phyloP scores from a whole-genome alignment of 2,113 vertebrate species.

The Delphinapterus leucas region DNA sequence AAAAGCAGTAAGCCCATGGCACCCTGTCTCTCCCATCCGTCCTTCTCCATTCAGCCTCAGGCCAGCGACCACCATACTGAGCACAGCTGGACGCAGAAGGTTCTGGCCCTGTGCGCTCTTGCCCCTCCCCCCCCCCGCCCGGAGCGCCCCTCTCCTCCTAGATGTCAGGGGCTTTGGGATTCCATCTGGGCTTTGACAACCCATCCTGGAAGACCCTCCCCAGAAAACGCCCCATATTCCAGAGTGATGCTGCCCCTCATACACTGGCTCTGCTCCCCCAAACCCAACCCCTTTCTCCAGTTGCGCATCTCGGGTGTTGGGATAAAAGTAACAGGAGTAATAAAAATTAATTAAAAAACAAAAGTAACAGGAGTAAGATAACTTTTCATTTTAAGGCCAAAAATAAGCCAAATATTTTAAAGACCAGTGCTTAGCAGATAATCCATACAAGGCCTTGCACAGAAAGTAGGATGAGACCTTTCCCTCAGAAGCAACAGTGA shows the following conservation, averaged over 20 bases:
- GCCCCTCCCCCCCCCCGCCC: fast-evolving
- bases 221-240: background rate
- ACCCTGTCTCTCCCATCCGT: background rate
- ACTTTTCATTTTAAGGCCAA: background rate
- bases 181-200: background rate
- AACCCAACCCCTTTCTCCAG: background rate
- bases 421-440: background rate
- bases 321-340: background rate
- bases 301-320: background rate
- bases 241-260: background rate
- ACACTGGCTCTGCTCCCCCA: background rate
- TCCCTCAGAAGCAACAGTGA: background rate
- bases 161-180: background rate
- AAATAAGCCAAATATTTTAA: background rate
- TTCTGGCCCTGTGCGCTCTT: background rate
- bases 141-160: background rate
- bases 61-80: background rate
- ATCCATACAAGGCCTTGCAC: background rate
- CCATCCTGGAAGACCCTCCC: background rate
- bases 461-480: background rate
- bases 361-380: background rate
- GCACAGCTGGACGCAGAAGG: background rate
- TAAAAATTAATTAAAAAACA: too few relatives aligned
- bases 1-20: background rate
- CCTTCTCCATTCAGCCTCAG: background rate